A percentile compares a stretch with the other conserved stretches of the same genome.
Conservation (phyloP, 2,888 invertebrate genomes). For the Synergus laeviventris region DNA sequence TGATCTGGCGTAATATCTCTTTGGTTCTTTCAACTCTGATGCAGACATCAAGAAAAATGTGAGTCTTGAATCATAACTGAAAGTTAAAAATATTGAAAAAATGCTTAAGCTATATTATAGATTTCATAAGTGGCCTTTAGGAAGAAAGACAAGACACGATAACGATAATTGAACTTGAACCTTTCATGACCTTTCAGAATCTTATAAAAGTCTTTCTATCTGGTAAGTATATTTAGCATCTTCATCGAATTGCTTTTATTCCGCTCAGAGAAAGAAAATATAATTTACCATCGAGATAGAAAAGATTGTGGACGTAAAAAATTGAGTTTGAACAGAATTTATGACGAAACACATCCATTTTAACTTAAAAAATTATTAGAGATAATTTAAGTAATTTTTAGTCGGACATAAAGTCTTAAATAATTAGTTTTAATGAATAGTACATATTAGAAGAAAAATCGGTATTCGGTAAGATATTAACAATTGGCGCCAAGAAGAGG, state of each 20-base stretch:
- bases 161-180: constrained; percentile 21
- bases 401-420: no score
- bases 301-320: background rate
- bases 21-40: constrained; percentile 44
- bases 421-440: no score
- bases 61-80: constrained; percentile 5
- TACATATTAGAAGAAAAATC: no score
- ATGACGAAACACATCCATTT: background rate
- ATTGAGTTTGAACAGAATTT: background rate
- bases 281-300: background rate
- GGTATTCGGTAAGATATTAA: no score
- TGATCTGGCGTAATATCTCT: constrained; percentile 47
- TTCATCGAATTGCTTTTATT: background rate
- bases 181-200: background rate
- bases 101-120: background rate
- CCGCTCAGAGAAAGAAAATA: background rate
- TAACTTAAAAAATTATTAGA: background rate
- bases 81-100: background rate
- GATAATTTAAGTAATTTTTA: background rate
- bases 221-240: constrained; percentile 10
- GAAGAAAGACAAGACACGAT: background rate
- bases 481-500: no score
- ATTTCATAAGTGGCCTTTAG: background rate
- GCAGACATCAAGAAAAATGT: constrained; percentile 36
- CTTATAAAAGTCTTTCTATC: background rate